Percentiles rank a stretch among this genome's conserved stretches.
These are phyloP conservation scores for Arrhamphus sclerolepis DNA, from an alignment of 2,797 vertebrate species.

Conservation along the genomic window DNA sequence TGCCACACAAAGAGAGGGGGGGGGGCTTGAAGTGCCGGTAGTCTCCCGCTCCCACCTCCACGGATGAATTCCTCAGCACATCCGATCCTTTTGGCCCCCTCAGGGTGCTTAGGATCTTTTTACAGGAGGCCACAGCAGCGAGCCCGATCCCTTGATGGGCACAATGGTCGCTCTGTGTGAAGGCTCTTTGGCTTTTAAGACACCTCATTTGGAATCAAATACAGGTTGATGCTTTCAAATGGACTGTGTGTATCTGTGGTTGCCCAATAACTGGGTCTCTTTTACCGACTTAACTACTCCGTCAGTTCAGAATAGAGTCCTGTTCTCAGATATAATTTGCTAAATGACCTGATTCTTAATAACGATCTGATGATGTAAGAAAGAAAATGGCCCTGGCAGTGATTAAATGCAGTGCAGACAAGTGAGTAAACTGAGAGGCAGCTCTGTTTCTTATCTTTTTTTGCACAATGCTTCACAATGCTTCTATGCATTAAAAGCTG, in stretches of 20 bases:
- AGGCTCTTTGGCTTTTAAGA: constrained; percentile 71
- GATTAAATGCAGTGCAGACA: not conserved
- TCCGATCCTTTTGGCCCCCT: constrained; percentile 72
- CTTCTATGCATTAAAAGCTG: constrained; percentile 34
- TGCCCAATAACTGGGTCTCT: constrained; percentile 20
- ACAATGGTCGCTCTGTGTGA: constrained; percentile 84
- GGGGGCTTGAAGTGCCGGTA: constrained; percentile 34
- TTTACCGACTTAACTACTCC: not conserved
- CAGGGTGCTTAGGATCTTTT: constrained; percentile 68
- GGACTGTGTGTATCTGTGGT: constrained; percentile 22
- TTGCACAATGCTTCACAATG: constrained; percentile 25
- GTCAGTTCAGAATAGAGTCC: not conserved
- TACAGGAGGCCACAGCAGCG: constrained; percentile 72
- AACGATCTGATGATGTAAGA: not conserved
- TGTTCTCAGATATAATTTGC: constrained; percentile 9
- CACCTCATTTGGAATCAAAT: constrained; percentile 68
- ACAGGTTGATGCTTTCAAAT: constrained; percentile 28
- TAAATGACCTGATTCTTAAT: constrained; percentile 11
- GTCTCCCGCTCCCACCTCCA: constrained; percentile 49
- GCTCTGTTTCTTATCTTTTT: constrained; percentile 34
- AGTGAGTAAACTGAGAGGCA: constrained; percentile 36
- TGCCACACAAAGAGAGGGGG: constrained; percentile 40
- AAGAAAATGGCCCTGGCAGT: too few species aligned
- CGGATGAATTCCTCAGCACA: constrained; percentile 81
- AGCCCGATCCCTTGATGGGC: constrained; percentile 37